These are phyloP conservation scores for Silurus glanis DNA, from an alignment of 2,113 vertebrate genomes.

Conservation along the genomic window DNA sequence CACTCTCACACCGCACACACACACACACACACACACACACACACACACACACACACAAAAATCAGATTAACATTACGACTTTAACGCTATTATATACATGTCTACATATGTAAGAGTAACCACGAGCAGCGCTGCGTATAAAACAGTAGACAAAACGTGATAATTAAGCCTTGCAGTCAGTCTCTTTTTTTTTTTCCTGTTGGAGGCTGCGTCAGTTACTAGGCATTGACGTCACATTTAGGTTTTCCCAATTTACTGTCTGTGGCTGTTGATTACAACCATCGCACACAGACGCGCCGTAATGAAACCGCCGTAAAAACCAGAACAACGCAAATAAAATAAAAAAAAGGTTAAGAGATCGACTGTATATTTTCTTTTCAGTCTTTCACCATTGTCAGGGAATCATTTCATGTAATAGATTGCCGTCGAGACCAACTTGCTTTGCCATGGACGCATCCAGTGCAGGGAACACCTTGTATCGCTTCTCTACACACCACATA, in stretches of 20 bases:
- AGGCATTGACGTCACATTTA: slow-evolving; percentile 80
- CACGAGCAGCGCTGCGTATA: background rate
- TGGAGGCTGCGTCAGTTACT: slow-evolving; percentile 84
- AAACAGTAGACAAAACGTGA: slow-evolving; percentile 67
- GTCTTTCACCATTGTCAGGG: background rate
- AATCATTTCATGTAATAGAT: slow-evolving; percentile 23
- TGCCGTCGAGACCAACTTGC: slow-evolving; percentile 84
- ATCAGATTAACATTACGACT: slow-evolving; percentile 20
- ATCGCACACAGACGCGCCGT: slow-evolving; percentile 69
- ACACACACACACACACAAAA: background rate
- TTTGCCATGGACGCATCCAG: slow-evolving; percentile 79
- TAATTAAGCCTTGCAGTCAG: slow-evolving; percentile 83
- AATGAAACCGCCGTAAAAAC: slow-evolving; percentile 57
- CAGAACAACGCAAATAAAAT: slow-evolving; percentile 47
- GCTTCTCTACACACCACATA: background rate
- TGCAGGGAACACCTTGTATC: slow-evolving; percentile 61
- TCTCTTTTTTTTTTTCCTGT: slow-evolving; percentile 83
- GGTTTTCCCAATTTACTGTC: slow-evolving; percentile 93
- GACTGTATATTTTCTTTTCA: slow-evolving; percentile 16
- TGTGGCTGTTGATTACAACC: slow-evolving; percentile 85
- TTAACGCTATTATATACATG: background rate
- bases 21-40: background rate
- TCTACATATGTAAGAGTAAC: background rate
- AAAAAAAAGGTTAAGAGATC: slow-evolving; percentile 48
- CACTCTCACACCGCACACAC: background rate